These are phyloP conservation scores for Tokudaia tokunoshimensis DNA, from an alignment of 2,797 vertebrate genomes.

Conservation along the genomic window DNA sequence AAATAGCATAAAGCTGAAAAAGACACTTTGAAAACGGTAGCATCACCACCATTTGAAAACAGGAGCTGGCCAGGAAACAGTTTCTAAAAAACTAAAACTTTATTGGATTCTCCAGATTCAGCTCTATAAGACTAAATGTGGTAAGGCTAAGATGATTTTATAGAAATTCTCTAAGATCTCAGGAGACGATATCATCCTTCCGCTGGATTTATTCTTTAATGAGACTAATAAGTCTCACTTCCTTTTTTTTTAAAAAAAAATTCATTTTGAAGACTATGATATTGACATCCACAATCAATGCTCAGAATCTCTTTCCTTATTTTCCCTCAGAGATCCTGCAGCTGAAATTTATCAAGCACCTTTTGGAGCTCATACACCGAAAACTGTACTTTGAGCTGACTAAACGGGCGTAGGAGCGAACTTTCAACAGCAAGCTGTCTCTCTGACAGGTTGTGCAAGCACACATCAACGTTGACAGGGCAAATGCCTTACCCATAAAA, in stretches of 20 bases:
- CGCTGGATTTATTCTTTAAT: conserved; percentile 22
- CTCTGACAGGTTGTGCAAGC: not conserved
- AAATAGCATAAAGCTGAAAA: not conserved
- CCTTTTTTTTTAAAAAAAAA: not conserved
- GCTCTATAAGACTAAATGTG: not conserved
- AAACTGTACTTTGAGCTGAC: not conserved
- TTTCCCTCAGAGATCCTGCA: not conserved
- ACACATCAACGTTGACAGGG: not conserved
- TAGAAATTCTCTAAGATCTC: conserved; percentile 37
- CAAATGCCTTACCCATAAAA: conserved; percentile 1
- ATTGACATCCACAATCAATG: conserved; percentile 22
- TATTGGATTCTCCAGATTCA: not conserved
- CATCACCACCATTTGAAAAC: not conserved
- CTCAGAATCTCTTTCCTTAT: conserved; percentile 4
- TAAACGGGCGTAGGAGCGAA: not conserved
- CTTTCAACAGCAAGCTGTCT: not conserved
- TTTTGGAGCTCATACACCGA: conserved; percentile 2
- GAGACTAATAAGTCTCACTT: conserved; percentile 10
- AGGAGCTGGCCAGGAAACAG: not conserved
- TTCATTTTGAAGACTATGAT: conserved; percentile 8
- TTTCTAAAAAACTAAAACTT: conserved; percentile 11
- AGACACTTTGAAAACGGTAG: not conserved
- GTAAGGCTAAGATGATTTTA: not conserved
- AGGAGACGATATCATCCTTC: not conserved
- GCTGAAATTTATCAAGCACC: conserved; percentile 22